These are phyloP conservation scores for Anastrepha obliqua DNA, from an alignment of 1,140 invertebrate genomes.

Conservation along the genomic window DNA sequence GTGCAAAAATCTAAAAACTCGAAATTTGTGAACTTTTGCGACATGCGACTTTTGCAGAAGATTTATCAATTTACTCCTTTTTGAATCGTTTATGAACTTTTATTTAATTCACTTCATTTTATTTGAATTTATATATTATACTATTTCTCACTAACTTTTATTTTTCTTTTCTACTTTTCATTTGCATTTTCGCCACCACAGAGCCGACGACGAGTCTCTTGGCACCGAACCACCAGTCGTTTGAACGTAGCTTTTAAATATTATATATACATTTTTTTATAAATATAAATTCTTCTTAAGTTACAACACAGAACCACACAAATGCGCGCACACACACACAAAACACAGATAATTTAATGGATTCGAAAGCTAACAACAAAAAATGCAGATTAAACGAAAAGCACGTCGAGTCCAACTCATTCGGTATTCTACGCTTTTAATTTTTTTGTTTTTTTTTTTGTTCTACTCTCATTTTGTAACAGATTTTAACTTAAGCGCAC, in stretches of 20 bases:
- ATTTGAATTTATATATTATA: background rate
- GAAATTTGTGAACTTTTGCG: background rate
- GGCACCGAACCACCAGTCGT: slow-evolving; percentile 51
- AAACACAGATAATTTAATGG: background rate
- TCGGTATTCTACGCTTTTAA: background rate
- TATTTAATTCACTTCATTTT: background rate
- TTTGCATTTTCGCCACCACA: background rate
- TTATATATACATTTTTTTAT: slow-evolving; percentile 46
- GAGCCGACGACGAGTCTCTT: background rate
- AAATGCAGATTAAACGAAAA: background rate
- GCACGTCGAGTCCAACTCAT: background rate
- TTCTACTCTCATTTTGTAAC: background rate
- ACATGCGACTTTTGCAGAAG: background rate
- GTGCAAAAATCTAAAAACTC: too few relatives aligned
- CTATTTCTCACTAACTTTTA: background rate
- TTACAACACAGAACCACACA: slow-evolving; percentile 44
- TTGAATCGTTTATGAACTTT: background rate
- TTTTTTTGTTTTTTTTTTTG: background rate
- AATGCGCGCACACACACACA: background rate
- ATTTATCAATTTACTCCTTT: background rate
- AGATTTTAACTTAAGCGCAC: slow-evolving; percentile 39
- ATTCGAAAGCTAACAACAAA: background rate
- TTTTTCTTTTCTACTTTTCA: background rate
- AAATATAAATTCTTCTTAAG: slow-evolving; percentile 30
- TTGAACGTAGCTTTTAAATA: slow-evolving; percentile 44